Evolutionary conservation across 2,113 vertebrate genomes (phyloP).

Genomic region (Saccopteryx bilineata): DNA sequence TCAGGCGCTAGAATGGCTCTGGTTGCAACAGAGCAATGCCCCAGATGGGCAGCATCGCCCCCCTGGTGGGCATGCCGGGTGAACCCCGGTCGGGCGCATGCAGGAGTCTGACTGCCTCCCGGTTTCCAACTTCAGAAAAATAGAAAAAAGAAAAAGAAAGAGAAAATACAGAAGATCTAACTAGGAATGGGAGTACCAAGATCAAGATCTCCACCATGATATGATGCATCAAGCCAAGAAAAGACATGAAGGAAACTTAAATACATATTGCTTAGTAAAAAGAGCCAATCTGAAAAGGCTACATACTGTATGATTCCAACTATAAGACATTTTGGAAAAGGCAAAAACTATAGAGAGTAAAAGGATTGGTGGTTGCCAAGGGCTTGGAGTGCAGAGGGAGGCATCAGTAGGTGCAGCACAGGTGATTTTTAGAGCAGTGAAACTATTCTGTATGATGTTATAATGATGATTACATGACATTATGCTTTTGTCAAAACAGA

Average conservation of each 20-base stretch:
- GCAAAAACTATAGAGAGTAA: not conserved
- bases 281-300: constrained; percentile 11
- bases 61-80: too few relatives aligned
- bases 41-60: too few relatives aligned
- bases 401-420: not conserved
- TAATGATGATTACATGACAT: not conserved
- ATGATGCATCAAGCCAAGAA: not conserved
- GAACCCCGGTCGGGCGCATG: too few relatives aligned
- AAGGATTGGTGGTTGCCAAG: constrained; percentile 9
- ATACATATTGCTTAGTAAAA: not conserved
- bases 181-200: not conserved
- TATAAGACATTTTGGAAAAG: not conserved
- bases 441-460: not conserved
- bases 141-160: not conserved
- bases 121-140: too few relatives aligned
- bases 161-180: constrained; percentile 48
- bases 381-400: not conserved
- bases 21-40: too few relatives aligned
- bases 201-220: not conserved
- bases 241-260: not conserved
- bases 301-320: not conserved
- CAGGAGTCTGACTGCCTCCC: too few relatives aligned
- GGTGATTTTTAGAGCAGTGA: not conserved
- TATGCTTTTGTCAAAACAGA: constrained; percentile 23
- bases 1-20: too few relatives aligned